phyloP scores from a whole-genome alignment of 2,888 invertebrate species.

The Vannuccia rotundouncinata region DNA sequence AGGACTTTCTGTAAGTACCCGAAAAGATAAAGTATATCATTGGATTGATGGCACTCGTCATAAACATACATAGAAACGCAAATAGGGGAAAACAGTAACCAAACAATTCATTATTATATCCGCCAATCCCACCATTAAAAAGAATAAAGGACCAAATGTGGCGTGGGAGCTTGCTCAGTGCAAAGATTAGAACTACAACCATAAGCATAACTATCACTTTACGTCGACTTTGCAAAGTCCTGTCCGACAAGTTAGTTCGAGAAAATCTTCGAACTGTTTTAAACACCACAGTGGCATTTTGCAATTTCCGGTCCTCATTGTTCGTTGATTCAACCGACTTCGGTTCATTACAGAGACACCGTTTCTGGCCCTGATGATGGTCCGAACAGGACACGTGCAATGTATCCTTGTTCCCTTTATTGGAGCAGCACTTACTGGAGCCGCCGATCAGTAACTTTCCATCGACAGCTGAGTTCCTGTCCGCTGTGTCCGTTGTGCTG shows the following conservation, averaged over 20 bases:
- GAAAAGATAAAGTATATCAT: neutral
- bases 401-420: too few relatives aligned
- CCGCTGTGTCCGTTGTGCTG: neutral
- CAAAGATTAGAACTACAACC: neutral
- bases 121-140: neutral
- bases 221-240: neutral
- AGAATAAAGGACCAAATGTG: neutral
- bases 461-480: neutral
- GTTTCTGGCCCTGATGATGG: neutral
- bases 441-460: neutral
- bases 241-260: neutral
- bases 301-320: neutral
- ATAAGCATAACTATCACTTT: neutral
- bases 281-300: neutral
- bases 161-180: neutral
- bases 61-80: neutral
- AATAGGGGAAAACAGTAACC: neutral
- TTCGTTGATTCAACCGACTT: neutral
- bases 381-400: neutral
- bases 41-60: neutral
- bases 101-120: neutral
- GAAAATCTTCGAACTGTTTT: neutral
- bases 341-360: neutral
- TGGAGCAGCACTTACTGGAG: neutral
- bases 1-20: neutral